Percentiles rank a stretch among this genome's conserved stretches.
These are phyloP conservation scores for Anadara kagoshimensis DNA, from an alignment of 1,140 invertebrate species.

Conservation along the genomic window DNA sequence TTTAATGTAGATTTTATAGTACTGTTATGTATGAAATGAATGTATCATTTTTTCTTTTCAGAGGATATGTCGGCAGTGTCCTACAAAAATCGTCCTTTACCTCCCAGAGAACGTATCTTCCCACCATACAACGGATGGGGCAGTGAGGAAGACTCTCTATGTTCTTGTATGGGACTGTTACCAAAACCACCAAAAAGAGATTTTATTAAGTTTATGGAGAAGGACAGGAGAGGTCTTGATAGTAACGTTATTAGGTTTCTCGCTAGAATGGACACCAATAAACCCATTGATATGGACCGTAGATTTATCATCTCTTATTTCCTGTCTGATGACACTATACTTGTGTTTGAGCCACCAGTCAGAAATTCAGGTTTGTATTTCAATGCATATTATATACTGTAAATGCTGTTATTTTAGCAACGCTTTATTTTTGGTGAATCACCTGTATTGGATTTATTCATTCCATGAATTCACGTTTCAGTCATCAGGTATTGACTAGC, in stretches of 20 bases:
- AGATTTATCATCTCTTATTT: conserved; percentile 89
- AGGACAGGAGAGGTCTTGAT: conserved; percentile 80
- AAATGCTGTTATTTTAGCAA: too few relatives aligned
- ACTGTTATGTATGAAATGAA: too few relatives aligned
- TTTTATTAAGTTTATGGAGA: conserved; percentile 74
- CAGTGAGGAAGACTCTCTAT: conserved; percentile 74
- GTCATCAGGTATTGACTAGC: too few relatives aligned
- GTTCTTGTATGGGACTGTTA: conserved; percentile 69
- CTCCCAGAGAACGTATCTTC: conserved; percentile 32
- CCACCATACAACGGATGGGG: conserved; percentile 76
- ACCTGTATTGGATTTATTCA: too few relatives aligned
- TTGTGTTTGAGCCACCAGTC: conserved; percentile 83
- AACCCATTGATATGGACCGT: conserved; percentile 81
- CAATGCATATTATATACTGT: neutral
- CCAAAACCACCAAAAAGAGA: conserved; percentile 72
- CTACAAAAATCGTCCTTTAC: conserved; percentile 43
- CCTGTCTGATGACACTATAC: conserved; percentile 88
- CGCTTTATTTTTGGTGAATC: too few relatives aligned
- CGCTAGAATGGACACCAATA: conserved; percentile 83
- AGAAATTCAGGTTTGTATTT: conserved; percentile 82
- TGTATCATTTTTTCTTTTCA: conserved; percentile 40
- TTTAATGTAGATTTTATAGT: too few relatives aligned
- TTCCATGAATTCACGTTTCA: neutral
- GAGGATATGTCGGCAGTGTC: conserved; percentile 63
- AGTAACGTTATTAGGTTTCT: conserved; percentile 87